Conservation (phyloP, 2,797 vertebrate genomes). For the Chrysolophus pictus region DNA sequence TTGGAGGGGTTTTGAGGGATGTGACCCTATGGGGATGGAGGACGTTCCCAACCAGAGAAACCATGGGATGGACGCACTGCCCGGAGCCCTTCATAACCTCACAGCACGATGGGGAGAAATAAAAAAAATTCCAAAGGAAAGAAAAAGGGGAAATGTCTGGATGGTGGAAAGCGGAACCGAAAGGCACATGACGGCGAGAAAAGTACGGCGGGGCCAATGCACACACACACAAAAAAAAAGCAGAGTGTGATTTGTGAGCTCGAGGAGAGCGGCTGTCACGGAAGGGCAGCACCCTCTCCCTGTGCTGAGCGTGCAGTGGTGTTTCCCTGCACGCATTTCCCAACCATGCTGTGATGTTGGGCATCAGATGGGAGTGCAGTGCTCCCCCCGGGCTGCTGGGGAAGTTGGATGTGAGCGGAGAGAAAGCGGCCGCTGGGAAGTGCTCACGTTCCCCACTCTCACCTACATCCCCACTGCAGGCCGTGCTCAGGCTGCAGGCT, state of each 20-base stretch:
- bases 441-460: accelerated
- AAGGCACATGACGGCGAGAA: conserved; percentile 29
- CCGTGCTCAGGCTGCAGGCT: no score
- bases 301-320: accelerated
- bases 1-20: background rate
- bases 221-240: background rate
- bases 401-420: background rate
- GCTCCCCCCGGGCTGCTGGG: background rate
- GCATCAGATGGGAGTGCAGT: accelerated
- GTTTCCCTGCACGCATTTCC: background rate
- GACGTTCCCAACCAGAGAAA: background rate
- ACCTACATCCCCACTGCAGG: accelerated
- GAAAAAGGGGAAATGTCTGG: conserved; percentile 72
- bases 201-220: background rate
- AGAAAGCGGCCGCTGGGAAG: background rate
- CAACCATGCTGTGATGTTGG: accelerated
- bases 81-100: background rate
- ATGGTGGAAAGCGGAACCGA: conserved; percentile 56
- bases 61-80: accelerated
- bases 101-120: background rate
- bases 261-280: conserved; percentile 16
- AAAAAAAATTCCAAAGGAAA: conserved; percentile 70
- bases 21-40: background rate
- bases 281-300: background rate
- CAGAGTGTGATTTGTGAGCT: background rate